A percentile compares a stretch with the other conserved stretches of the same genome.
Evolutionary conservation across 2,113 vertebrate species (phyloP).

Genomic region (Pica pica): DNA sequence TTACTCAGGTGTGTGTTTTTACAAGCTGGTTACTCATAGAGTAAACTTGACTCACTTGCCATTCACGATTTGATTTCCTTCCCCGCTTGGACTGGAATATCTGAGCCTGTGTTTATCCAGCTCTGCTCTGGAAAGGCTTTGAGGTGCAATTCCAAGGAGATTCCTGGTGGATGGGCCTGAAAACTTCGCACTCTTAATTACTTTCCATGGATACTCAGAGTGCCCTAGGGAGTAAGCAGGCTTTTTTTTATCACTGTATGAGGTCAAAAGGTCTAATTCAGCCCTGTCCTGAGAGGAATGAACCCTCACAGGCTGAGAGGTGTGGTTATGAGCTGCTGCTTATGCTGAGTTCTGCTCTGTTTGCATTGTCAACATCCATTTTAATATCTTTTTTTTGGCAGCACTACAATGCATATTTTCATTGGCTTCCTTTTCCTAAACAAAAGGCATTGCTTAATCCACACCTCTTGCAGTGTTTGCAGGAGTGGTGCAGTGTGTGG

Average conservation of each 20-base stretch:
- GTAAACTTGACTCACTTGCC: background rate
- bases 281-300: background rate
- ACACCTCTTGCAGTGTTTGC: background rate
- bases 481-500: background rate
- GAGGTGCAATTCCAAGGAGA: background rate
- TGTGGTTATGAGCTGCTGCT: background rate
- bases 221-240: background rate
- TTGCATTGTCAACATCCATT: background rate
- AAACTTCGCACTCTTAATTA: background rate
- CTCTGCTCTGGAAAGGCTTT: background rate
- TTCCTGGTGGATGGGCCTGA: background rate
- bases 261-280: background rate
- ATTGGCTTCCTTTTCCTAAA: background rate
- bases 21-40: background rate
- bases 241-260: fast-evolving
- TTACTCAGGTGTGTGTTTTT: background rate
- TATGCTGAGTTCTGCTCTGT: background rate
- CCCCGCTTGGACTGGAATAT: background rate
- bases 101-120: background rate
- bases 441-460: background rate
- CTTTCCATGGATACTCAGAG: background rate
- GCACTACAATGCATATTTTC: background rate
- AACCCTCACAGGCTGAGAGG: background rate
- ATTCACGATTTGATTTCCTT: background rate
- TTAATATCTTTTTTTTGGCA: background rate